phyloP scores from a whole-genome alignment of 2,888 invertebrate genomes.

The Eurytoma adleriae region DNA sequence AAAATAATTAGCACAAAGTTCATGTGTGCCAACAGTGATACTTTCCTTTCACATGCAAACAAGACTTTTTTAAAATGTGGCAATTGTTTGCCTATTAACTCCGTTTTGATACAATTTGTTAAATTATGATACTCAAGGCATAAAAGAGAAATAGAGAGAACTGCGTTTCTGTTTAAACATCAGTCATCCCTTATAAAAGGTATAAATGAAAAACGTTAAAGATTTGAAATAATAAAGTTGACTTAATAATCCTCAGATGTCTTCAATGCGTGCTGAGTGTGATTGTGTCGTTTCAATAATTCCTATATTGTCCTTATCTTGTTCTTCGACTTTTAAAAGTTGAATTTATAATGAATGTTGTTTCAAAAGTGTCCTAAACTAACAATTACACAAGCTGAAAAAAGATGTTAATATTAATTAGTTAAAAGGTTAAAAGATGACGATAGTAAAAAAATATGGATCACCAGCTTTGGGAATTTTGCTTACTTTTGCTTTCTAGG shows the following conservation, averaged over 20 bases:
- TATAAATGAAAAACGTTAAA: slow-evolving; percentile 71
- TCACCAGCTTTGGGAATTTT: slow-evolving; percentile 24
- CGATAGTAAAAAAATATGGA: neutral
- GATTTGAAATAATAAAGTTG: slow-evolving; percentile 63
- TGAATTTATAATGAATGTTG: slow-evolving; percentile 76
- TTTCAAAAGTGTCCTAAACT: slow-evolving; percentile 76
- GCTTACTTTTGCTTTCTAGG: slow-evolving; percentile 23
- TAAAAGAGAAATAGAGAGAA: slow-evolving; percentile 55
- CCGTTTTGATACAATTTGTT: slow-evolving; percentile 45
- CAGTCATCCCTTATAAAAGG: slow-evolving; percentile 71
- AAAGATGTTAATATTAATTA: slow-evolving; percentile 64
- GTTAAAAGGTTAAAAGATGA: neutral
- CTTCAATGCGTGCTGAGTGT: slow-evolving; percentile 93
- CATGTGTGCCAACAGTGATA: slow-evolving; percentile 64
- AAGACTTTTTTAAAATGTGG: slow-evolving; percentile 41
- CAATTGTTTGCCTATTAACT: slow-evolving; percentile 44
- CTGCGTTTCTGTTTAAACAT: slow-evolving; percentile 70
- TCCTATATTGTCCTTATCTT: slow-evolving; percentile 70
- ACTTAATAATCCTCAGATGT: slow-evolving; percentile 86
- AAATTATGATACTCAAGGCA: slow-evolving; percentile 52
- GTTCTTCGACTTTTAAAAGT: slow-evolving; percentile 72
- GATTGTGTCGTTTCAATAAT: slow-evolving; percentile 78
- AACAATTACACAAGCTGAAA: slow-evolving; percentile 83
- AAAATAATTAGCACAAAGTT: slow-evolving; percentile 70
- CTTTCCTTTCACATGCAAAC: slow-evolving; percentile 63